phyloP scores from a whole-genome alignment of 2,888 invertebrate genomes.

The Iphiclides podalirius region DNA sequence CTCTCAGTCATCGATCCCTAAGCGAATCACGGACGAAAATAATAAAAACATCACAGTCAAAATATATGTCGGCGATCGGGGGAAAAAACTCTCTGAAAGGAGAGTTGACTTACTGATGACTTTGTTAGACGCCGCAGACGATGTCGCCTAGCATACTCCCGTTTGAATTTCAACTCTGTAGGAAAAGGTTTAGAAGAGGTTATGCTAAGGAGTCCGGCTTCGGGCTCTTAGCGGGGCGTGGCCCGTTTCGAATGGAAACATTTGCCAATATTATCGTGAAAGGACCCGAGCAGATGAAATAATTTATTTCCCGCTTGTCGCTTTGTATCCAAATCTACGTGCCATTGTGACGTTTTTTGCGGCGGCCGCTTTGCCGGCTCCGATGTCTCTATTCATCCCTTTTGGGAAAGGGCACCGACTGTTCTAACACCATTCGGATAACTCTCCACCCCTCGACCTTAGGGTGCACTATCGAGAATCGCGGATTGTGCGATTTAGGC shows the following conservation, averaged over 20 bases:
- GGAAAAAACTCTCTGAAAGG: constrained; percentile 64
- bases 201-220: constrained; percentile 41
- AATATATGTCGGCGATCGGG: constrained; percentile 72
- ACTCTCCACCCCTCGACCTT: not conserved
- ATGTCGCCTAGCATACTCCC: constrained; percentile 31
- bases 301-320: constrained; percentile 77
- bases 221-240: constrained; percentile 66
- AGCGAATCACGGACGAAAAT: constrained; percentile 74
- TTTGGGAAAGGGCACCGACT: constrained; percentile 63
- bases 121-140: constrained; percentile 67
- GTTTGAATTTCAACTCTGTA: constrained; percentile 32
- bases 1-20: constrained; percentile 58
- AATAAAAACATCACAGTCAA: constrained; percentile 80
- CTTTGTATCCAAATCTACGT: constrained; percentile 75
- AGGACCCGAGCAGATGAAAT: constrained; percentile 77
- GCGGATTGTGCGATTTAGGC: constrained; percentile 11
- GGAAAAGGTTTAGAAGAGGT: constrained; percentile 21
- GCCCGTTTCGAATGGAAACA: constrained; percentile 76
- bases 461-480: constrained; percentile 5
- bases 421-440: constrained; percentile 5
- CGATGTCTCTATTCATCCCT: constrained; percentile 73
- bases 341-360: constrained; percentile 67
- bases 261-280: constrained; percentile 80
- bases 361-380: constrained; percentile 59
- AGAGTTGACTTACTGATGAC: constrained; percentile 69